phyloP scores from a whole-genome alignment of 2,888 invertebrate species.

The Tanypteryx hageni region DNA sequence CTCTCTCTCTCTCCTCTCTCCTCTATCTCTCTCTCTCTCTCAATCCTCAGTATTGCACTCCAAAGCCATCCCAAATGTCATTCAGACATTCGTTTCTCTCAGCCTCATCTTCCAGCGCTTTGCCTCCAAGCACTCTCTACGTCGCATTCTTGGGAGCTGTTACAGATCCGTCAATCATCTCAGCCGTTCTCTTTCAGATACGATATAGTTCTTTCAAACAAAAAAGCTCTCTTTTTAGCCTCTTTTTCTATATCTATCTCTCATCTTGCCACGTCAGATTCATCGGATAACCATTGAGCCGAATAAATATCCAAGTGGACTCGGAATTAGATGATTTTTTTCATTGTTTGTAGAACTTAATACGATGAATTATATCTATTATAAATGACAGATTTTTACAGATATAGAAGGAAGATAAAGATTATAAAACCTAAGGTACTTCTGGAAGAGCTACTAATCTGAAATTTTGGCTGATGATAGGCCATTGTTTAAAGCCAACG shows the following conservation, averaged over 20 bases:
- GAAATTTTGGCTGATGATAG: too few relatives aligned
- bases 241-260: too few relatives aligned
- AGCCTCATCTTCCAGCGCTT: constrained; percentile 39
- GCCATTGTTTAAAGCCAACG: too few relatives aligned
- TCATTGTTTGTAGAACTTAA: too few relatives aligned
- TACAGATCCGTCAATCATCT: constrained; percentile 53
- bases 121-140: constrained; percentile 29
- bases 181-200: constrained; percentile 47
- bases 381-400: too few relatives aligned
- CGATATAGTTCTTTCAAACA: constrained; percentile 46
- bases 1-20: background rate
- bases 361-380: too few relatives aligned
- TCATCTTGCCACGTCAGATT: background rate
- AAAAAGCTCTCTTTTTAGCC: background rate
- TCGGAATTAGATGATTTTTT: too few relatives aligned
- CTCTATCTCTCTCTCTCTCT: background rate
- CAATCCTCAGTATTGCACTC: background rate
- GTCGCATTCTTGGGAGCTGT: constrained; percentile 46
- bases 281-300: background rate
- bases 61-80: constrained; percentile 40
- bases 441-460: too few relatives aligned
- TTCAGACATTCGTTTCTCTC: constrained; percentile 44
- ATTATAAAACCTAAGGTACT: too few relatives aligned
- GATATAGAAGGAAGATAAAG: too few relatives aligned
- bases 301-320: too few relatives aligned